These are phyloP conservation scores for Luidia sarsii DNA, from an alignment of 53 echinoderm and acorn worm species.

Conservation along the genomic window DNA sequence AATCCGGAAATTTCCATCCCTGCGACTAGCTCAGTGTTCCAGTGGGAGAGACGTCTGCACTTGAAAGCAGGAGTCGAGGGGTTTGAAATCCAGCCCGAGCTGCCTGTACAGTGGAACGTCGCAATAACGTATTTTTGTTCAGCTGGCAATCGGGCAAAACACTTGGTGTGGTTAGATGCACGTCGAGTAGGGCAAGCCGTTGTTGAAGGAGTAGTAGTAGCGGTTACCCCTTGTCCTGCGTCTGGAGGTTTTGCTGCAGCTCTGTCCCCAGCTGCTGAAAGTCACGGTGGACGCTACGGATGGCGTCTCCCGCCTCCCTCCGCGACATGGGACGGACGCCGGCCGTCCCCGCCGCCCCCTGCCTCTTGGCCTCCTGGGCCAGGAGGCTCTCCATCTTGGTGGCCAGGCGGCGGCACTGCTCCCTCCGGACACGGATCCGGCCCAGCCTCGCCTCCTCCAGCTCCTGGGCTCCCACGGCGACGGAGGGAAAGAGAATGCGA, in stretches of 20 bases:
- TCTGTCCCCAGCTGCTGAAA: slow-evolving; percentile 64
- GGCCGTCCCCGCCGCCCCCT: slow-evolving; percentile 58
- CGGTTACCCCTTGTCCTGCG: neutral
- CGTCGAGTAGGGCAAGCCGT: too few relatives aligned
- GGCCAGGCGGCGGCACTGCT: slow-evolving; percentile 76
- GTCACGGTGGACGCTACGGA: slow-evolving; percentile 74
- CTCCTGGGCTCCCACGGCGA: slow-evolving; percentile 39
- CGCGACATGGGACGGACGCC: slow-evolving; percentile 71
- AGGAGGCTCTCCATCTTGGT: slow-evolving; percentile 76
- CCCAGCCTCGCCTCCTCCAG: slow-evolving; percentile 56
- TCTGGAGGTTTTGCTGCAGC: neutral
- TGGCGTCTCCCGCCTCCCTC: slow-evolving; percentile 64
- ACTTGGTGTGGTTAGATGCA: too few relatives aligned
- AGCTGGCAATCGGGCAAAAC: too few relatives aligned
- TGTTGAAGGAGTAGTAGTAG: too few relatives aligned
- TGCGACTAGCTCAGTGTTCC: too few relatives aligned
- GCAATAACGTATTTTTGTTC: too few relatives aligned
- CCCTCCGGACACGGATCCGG: slow-evolving; percentile 62
- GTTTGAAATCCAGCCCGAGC: too few relatives aligned
- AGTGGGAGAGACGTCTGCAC: too few relatives aligned
- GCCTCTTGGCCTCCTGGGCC: slow-evolving; percentile 82
- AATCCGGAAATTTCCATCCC: too few relatives aligned
- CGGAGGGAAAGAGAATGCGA: neutral
- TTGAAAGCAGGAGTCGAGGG: too few relatives aligned
- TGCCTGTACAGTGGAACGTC: too few relatives aligned